phyloP scores from a whole-genome alignment of 1,140 invertebrate genomes.

The Piezodorus guildinii region DNA sequence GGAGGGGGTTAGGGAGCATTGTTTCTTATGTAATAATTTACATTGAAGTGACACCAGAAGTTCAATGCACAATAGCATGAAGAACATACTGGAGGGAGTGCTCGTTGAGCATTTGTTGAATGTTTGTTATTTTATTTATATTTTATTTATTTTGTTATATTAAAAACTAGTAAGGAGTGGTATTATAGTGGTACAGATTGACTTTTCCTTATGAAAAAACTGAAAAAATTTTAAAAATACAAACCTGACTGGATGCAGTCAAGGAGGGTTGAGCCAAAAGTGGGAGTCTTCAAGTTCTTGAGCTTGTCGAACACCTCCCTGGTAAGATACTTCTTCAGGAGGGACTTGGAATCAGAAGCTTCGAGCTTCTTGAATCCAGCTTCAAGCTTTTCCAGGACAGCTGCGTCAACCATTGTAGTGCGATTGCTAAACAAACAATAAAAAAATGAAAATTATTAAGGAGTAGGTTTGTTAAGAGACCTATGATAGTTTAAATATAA shows the following conservation, averaged over 20 bases:
- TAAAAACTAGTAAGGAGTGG: neutral
- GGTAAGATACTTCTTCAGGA: conserved; percentile 88
- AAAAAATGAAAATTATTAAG: too few relatives aligned
- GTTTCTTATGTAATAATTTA: too few relatives aligned
- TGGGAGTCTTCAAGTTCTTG: conserved; percentile 76
- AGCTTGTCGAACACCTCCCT: conserved; percentile 80
- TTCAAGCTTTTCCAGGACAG: conserved; percentile 78
- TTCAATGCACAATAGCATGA: too few relatives aligned
- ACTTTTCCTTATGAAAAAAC: neutral
- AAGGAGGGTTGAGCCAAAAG: conserved; percentile 75
- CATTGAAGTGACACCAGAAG: too few relatives aligned
- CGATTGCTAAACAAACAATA: too few relatives aligned
- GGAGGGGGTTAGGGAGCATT: too few relatives aligned
- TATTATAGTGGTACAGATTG: neutral
- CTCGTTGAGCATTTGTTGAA: too few relatives aligned
- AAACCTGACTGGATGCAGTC: conserved; percentile 84
- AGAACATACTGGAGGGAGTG: too few relatives aligned
- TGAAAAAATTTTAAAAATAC: conserved; percentile 16
- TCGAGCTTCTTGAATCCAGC: conserved; percentile 77
- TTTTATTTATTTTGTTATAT: too few relatives aligned
- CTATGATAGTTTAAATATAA: too few relatives aligned
- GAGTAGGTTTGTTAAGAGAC: too few relatives aligned
- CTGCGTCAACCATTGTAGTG: conserved; percentile 53
- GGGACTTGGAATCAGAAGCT: conserved; percentile 80
- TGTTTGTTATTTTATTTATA: too few relatives aligned